Percentiles rank a stretch among this genome's conserved stretches.
Evolutionary conservation across 2,113 vertebrate genomes (phyloP).

Genomic region (Okapia johnstoni): DNA sequence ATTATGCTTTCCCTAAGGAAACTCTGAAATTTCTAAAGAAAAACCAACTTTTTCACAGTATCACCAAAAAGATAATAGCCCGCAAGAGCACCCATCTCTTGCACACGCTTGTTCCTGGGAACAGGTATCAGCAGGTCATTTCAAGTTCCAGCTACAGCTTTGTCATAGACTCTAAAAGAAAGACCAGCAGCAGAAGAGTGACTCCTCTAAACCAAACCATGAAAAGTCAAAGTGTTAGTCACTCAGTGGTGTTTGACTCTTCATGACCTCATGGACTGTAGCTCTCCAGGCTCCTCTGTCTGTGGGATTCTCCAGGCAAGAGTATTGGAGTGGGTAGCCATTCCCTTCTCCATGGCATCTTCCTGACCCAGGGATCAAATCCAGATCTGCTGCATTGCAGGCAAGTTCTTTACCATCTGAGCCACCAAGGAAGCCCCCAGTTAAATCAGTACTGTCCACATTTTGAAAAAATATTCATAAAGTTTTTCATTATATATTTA

Average conservation of each 20-base stretch:
- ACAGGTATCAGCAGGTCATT: neutral
- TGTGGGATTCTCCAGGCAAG: neutral
- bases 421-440: neutral
- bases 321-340: neutral
- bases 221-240: neutral
- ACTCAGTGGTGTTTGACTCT: neutral
- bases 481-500: neutral
- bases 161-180: neutral
- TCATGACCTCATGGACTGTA: neutral
- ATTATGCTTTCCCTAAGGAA: neutral
- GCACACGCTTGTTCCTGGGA: neutral
- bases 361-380: neutral
- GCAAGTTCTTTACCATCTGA: neutral
- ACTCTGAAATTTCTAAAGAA: neutral
- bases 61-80: neutral
- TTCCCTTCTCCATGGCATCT: neutral
- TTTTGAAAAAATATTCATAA: neutral
- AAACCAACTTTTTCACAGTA: neutral
- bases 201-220: neutral
- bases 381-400: neutral
- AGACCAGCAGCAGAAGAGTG: neutral
- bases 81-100: neutral
- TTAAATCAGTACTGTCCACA: neutral
- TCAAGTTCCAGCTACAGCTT: neutral
- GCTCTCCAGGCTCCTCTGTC: neutral